phyloP scores from a whole-genome alignment of 2,888 invertebrate species.

The Bursaphelenchus okinawaensis region DNA sequence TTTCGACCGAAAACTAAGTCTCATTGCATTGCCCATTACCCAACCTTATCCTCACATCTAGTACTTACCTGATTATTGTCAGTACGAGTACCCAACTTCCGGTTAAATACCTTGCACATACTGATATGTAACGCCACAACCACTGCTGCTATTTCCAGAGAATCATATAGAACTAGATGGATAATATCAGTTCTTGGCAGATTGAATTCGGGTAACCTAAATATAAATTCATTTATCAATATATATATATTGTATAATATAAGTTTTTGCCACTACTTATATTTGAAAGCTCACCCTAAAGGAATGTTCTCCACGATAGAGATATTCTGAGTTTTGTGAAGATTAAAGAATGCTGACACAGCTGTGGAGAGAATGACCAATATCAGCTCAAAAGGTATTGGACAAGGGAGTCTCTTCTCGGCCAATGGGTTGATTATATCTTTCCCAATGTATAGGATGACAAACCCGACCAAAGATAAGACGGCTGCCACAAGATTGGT shows the following conservation, averaged over 20 bases:
- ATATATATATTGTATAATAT: not conserved
- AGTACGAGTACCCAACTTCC: slow-evolving; percentile 60
- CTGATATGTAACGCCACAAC: slow-evolving; percentile 61
- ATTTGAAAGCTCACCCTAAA: slow-evolving; percentile 53
- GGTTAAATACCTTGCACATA: slow-evolving; percentile 60
- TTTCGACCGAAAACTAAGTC: not conserved
- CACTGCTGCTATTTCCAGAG: slow-evolving; percentile 60
- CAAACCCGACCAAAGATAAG: slow-evolving; percentile 61
- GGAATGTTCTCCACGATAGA: slow-evolving; percentile 60
- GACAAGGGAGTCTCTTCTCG: slow-evolving; percentile 57
- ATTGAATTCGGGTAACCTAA: slow-evolving; percentile 40
- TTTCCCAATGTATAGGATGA: slow-evolving; percentile 58
- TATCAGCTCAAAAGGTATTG: slow-evolving; percentile 59
- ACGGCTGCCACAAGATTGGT: slow-evolving; percentile 63
- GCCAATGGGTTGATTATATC: slow-evolving; percentile 61
- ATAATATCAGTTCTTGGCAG: slow-evolving; percentile 44
- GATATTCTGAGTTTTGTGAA: slow-evolving; percentile 56
- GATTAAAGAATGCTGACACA: slow-evolving; percentile 54
- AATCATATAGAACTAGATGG: slow-evolving; percentile 53
- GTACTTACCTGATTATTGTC: slow-evolving; percentile 60
- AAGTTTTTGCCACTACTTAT: too few relatives aligned
- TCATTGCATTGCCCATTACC: not conserved
- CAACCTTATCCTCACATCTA: not conserved
- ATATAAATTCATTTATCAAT: slow-evolving; percentile 3
- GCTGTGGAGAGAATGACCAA: slow-evolving; percentile 58